Evolutionary conservation across 2,797 vertebrate species (phyloP), one percentile per base, ranked within the genome.

Genomic region (Enteromius mattozi): DNA sequence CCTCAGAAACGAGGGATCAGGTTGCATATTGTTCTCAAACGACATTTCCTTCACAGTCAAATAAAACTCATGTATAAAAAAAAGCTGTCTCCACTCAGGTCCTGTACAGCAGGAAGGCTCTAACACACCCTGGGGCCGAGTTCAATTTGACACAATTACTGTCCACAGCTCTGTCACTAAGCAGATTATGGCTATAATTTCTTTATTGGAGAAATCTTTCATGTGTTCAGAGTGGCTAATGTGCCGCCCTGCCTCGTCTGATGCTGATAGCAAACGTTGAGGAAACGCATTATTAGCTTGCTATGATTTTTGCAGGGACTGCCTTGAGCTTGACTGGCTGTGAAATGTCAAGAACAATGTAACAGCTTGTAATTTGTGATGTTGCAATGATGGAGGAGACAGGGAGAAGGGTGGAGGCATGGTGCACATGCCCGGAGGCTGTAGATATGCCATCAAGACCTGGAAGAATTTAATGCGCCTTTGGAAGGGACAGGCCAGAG

Each of bases 181-280:
- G 95, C 94, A 96, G 92, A 96, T 96, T 96, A 94, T 92, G 92
- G 93, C 94, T 95, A 95, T 97, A 96, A 97, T 97, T 96, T 96
- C 96, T 96, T 96, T 97, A 97, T 97, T 97, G 96, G 95, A 96
- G 94, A 94, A 96, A 97, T 97, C 95, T 95, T 96, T 96, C 96
- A 96, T 96, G 95, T 95, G 94, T 94, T 95, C 94, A 96, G 95
- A 93, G 92, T 91, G 92, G 91, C 93, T 92, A 91, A 91, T 92
- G 66, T 47, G 49, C 61, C 7, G 24, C 72, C 66, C 85, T 72
- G 59, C 59, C 83, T 59, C 17, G 40, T 68, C 78, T 74, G 30
- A 85, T 74, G 84, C 86, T 81, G 78, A 74, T 59, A 66, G 71
- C 40, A 16, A 80, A 70, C 27, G 75, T 24, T 70, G 65, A 69